Evolutionary conservation across 92 coral and sea anemone species (phyloP), one percentile per base, ranked within the genome.

Genomic region (Heteractis magnifica): DNA sequence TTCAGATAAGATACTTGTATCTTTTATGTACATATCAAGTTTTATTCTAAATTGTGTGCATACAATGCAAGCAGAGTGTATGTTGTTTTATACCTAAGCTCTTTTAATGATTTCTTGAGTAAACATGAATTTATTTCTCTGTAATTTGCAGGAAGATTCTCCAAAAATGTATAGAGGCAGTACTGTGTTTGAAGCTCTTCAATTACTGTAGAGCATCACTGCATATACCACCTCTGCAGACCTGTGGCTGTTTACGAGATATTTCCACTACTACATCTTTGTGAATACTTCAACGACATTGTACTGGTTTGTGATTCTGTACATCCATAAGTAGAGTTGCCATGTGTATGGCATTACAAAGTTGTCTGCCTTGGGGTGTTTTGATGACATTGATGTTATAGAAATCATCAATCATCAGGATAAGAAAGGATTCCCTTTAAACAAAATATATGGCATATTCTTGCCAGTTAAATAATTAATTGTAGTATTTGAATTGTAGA

Each of bases 271-370:
- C 59, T 21, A 84, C 83, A 51, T 88, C 83, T 85, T 89, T 81
- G 87, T 90, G 94, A 16, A 90, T 68, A 18, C 9, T 71, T 23
- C 72, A 51, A 16, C 71, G 20, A 1, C 56, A 11, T 49, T 74
- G 55, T 1, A 51, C 77, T 74, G 56, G 20, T 48, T 74, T 41
- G 20, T 74, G 56, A 3, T 74, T 77, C n/a, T 87, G 83, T 3
- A 83, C 71, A 76, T 88, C 84, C 58, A 84, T 2, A 60, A 84
- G 44, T 26, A 88, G 75, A 70, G 87, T 90, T 41, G 94, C 87
- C 91, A 84, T 88, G 81, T 90, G 94, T 44, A 88, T 87, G 60
- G 91, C 91, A 85, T 82, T 88, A 15, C 87, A 60, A 16, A 85
- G 65, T 20, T 77, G 81, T 80, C 83, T 84, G 76, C 86, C 90